These are phyloP conservation scores for Drosophila burlai DNA, from an alignment of 1,140 invertebrate genomes.

Conservation along the genomic window DNA sequence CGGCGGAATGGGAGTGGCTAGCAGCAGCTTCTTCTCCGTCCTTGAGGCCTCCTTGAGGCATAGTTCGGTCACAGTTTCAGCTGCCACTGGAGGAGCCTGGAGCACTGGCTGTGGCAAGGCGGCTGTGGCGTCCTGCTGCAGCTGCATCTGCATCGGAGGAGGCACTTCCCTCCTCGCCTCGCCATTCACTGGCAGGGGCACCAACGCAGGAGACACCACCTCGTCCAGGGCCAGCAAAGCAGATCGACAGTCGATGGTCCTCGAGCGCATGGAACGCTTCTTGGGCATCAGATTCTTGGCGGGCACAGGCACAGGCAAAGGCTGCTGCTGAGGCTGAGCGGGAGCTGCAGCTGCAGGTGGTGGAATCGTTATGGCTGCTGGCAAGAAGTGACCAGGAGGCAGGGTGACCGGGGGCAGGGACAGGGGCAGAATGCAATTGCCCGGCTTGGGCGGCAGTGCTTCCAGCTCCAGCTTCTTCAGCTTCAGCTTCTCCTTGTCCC, in stretches of 20 bases:
- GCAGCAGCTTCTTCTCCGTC: not conserved
- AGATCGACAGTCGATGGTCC: constrained; percentile 70
- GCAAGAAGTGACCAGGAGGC: not conserved
- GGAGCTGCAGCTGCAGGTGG: not conserved
- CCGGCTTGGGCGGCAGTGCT: not conserved
- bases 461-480: constrained; percentile 22
- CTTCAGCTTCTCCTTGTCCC: constrained; percentile 14
- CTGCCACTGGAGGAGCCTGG: not conserved
- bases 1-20: not conserved
- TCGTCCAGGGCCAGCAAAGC: constrained; percentile 37
- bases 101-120: not conserved
- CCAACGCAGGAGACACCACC: not conserved
- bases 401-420: too few species aligned
- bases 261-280: constrained; percentile 73
- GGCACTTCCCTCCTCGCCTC: not conserved
- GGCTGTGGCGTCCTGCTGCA: not conserved
- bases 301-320: not conserved
- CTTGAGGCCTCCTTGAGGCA: not conserved
- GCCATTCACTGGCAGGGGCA: constrained; percentile 20
- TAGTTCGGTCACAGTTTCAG: not conserved
- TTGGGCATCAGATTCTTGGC: constrained; percentile 60
- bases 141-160: too few species aligned
- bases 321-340: not conserved
- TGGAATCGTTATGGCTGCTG: constrained; percentile 1
- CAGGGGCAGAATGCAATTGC: constrained; percentile 10